Conservation (phyloP, 1,140 invertebrate species). For the Carposina sasakii region DNA sequence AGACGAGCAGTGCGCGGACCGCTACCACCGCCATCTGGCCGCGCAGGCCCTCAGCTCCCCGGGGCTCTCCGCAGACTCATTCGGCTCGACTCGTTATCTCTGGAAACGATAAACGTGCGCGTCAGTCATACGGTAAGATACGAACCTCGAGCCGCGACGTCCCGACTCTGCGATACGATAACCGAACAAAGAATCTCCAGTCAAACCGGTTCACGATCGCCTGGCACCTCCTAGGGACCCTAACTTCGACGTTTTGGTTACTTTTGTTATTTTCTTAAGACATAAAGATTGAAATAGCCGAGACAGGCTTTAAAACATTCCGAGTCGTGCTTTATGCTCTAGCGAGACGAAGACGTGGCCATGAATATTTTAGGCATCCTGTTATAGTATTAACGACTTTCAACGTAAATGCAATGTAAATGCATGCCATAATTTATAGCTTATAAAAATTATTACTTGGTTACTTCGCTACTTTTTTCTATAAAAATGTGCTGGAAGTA, state of each 20-base stretch:
- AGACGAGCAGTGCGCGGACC: constrained; percentile 37
- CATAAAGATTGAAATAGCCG: constrained; percentile 22
- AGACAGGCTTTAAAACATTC: background rate
- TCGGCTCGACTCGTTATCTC: constrained; percentile 30
- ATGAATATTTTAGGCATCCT: constrained; percentile 10
- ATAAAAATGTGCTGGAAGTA: no score
- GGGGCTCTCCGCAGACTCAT: constrained; percentile 42
- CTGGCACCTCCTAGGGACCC: constrained; percentile 50
- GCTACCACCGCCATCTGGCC: constrained; percentile 47
- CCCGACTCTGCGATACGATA: constrained; percentile 50
- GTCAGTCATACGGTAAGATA: constrained; percentile 35
- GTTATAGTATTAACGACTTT: no score
- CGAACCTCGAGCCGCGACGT: constrained; percentile 33
- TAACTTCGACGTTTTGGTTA: constrained; percentile 51
- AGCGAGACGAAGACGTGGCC: constrained; percentile 5
- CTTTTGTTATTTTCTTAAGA: constrained; percentile 45
- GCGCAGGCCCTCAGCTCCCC: constrained; percentile 47
- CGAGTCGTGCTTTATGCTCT: background rate
- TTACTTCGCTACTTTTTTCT: no score
- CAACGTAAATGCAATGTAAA: no score
- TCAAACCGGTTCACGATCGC: constrained; percentile 54
- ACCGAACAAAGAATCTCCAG: constrained; percentile 59
- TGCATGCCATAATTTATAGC: no score
- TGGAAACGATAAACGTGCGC: constrained; percentile 42
- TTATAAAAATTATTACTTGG: no score